These are phyloP conservation scores for Drosophila flavopinicola DNA, from an alignment of 2,888 invertebrate genomes.

Conservation along the genomic window DNA sequence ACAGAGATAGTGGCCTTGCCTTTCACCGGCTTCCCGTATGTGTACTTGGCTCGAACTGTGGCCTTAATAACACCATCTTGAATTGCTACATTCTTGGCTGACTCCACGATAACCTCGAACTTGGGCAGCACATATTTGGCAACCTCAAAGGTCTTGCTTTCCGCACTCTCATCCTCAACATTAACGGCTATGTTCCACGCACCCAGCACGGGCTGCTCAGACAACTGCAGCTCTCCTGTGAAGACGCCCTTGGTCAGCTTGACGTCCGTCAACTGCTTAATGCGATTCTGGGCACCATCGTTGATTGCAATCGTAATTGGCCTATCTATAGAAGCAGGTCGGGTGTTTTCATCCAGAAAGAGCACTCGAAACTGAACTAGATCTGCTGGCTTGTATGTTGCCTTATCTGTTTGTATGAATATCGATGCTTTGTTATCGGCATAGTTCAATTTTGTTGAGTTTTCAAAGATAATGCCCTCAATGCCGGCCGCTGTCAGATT, in stretches of 20 bases:
- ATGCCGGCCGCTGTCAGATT: constrained; percentile 85
- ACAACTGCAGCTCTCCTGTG: constrained; percentile 90
- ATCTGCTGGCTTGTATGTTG: constrained; percentile 94
- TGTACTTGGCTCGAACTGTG: constrained; percentile 93
- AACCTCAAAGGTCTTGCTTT: constrained; percentile 86
- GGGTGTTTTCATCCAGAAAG: constrained; percentile 89
- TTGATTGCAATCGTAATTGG: constrained; percentile 78
- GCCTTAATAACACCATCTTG: constrained; percentile 91
- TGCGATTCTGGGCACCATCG: constrained; percentile 90
- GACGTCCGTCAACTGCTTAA: constrained; percentile 91
- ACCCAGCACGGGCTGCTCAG: constrained; percentile 93
- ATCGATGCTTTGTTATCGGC: constrained; percentile 89
- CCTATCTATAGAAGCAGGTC: constrained; percentile 85
- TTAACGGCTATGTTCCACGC: constrained; percentile 92
- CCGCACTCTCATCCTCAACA: constrained; percentile 83
- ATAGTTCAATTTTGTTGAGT: constrained; percentile 89
- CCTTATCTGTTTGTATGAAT: constrained; percentile 96
- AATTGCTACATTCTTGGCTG: constrained; percentile 92
- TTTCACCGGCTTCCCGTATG: constrained; percentile 93
- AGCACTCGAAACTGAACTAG: constrained; percentile 90
- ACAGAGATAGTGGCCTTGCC: constrained; percentile 92
- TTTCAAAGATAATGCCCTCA: constrained; percentile 89
- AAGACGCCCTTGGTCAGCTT: constrained; percentile 90
- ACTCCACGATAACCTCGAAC: constrained; percentile 93
- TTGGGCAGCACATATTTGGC: constrained; percentile 96